Conservation (phyloP, 1,140 invertebrate species). For the Heliconius nattereri region DNA sequence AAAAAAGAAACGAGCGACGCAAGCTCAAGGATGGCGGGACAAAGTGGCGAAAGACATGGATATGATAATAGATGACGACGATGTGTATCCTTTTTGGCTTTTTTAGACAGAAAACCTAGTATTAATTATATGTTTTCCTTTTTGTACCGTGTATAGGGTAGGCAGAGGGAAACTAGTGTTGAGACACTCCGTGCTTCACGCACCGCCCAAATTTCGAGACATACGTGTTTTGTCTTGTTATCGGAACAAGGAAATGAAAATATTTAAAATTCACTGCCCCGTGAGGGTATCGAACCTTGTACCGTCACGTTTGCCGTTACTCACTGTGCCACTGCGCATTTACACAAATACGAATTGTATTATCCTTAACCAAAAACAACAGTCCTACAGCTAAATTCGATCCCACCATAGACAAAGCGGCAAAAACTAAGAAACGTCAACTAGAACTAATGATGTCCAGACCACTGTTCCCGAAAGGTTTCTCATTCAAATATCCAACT, state of each 20-base stretch:
- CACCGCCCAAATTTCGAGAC: too few species aligned
- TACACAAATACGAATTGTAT: background rate
- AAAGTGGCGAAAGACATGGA: constrained; percentile 93
- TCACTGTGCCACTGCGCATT: background rate
- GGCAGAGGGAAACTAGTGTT: too few species aligned
- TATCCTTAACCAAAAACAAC: constrained; percentile 43
- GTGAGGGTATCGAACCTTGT: too few species aligned
- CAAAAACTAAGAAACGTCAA: constrained; percentile 82
- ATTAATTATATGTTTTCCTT: too few species aligned
- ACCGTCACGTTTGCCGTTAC: too few species aligned
- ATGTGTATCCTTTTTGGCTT: constrained; percentile 83
- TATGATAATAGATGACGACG: constrained; percentile 90
- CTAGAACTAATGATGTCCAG: constrained; percentile 82
- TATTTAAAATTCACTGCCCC: too few species aligned
- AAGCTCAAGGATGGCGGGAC: constrained; percentile 90
- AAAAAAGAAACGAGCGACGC: constrained; percentile 84
- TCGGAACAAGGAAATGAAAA: too few species aligned
- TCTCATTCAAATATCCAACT: constrained; percentile 86
- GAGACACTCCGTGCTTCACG: too few species aligned
- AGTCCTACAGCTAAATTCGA: constrained; percentile 58
- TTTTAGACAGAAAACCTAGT: too few species aligned
- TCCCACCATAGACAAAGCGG: constrained; percentile 56
- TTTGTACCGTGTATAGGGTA: too few species aligned
- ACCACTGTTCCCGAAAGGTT: constrained; percentile 85
- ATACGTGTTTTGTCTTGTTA: too few species aligned